Percentiles rank a stretch among this genome's conserved stretches.
Evolutionary conservation across 1,140 invertebrate genomes (phyloP).

Genomic region (Zaprionus capensis): DNA sequence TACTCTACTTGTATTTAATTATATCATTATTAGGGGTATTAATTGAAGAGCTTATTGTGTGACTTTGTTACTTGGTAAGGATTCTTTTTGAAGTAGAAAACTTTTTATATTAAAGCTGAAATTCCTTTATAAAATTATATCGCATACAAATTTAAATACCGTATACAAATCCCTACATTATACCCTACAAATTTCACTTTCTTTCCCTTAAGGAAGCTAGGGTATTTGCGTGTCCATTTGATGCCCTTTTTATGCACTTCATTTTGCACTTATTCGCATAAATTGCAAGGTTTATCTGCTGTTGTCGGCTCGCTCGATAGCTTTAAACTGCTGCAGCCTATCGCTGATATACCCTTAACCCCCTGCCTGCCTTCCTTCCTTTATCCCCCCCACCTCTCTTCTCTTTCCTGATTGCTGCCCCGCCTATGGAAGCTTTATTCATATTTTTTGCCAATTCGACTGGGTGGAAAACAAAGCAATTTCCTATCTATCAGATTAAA

Average conservation of each 20-base stretch:
- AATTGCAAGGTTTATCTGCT: slow-evolving; percentile 62
- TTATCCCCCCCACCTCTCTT: not conserved
- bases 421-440: slow-evolving; percentile 15
- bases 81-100: not conserved
- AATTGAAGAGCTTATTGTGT: not conserved
- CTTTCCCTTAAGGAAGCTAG: not conserved
- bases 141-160: no score
- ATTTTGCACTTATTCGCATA: slow-evolving; percentile 34
- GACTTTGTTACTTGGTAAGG: not conserved
- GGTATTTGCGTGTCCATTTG: slow-evolving; percentile 2
- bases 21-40: not conserved
- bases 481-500: slow-evolving; percentile 82
- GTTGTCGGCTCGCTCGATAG: slow-evolving; percentile 55
- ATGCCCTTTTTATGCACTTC: not conserved
- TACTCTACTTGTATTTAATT: not conserved
- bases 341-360: slow-evolving; percentile 6
- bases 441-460: slow-evolving; percentile 43
- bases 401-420: slow-evolving; percentile 21
- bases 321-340: slow-evolving; percentile 63
- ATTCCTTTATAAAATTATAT: no score
- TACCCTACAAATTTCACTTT: no score
- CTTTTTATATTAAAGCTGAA: no score
- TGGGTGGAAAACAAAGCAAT: slow-evolving; percentile 76
- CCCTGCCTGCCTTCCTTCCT: not conserved
- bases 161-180: no score